Evolutionary conservation across 2,797 vertebrate genomes (phyloP), one percentile per base, ranked within the genome.

Genomic region (Agapornis canus): DNA sequence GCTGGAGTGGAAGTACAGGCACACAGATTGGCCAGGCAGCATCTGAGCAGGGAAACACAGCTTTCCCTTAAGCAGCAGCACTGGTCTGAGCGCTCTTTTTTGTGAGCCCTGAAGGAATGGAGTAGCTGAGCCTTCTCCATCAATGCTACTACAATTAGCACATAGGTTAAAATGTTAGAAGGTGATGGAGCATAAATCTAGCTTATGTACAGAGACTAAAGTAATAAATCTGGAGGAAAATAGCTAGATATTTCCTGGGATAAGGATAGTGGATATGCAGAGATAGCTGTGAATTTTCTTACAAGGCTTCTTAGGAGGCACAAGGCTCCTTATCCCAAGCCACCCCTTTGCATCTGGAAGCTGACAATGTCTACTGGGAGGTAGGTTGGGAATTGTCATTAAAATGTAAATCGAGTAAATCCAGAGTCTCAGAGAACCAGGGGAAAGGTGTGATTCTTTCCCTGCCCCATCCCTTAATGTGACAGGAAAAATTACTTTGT

Each of bases 361-460:
- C 6, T 82, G 54, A 8, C 10, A 48, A 9, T 3, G 5, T 49
- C 52, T 68, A 4, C 4, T 40, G 48, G 21, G 65, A 79, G 61
- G 8, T 57, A 52, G 11, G 9, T 51, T 76, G 71, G 56, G 5
- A 42, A 52, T 45, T 13, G 12, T 16, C 25, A 73, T 35, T 57
- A 57, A 35, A 25, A 35, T 57, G 42, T 81, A 90, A 75, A 48
- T 35, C 35, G 42, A 54, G 16, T 81, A 92, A 71, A 48, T 35
- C 39, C 45, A 54, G 18, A 37, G 37, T 15, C 11, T 56, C 19
- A 1, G n/a, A 60, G 18, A 6, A 4, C 31, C 31, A 60, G 25
- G 7, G n/a, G 9, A 69, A 75, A 45, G 1, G 0, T 13, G 25
- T 56, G 20, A 7, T 69, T 4, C 8, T 1, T 1, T 10, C 25